Evolutionary conservation across 2,113 vertebrate species (phyloP).

Genomic region (Proteles cristata): DNA sequence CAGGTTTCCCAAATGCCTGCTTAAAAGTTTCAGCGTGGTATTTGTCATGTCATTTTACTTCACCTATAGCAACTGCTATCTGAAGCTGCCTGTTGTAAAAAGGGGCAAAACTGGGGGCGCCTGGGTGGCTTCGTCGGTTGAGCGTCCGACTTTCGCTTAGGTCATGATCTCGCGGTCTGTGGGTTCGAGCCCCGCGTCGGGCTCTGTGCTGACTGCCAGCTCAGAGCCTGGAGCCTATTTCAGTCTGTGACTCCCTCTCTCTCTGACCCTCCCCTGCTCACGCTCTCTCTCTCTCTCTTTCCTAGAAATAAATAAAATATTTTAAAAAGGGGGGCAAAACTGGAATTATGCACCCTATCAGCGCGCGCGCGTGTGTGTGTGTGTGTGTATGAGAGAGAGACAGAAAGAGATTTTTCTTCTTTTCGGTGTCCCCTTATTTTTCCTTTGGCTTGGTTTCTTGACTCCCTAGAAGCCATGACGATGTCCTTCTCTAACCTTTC

Average conservation of each 20-base stretch:
- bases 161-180: too few relatives aligned
- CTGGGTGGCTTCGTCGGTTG: too few relatives aligned
- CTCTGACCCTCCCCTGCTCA: too few relatives aligned
- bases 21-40: conserved; percentile 56
- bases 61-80: neutral
- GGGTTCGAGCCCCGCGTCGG: too few relatives aligned
- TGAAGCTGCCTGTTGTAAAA: neutral
- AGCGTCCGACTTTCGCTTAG: too few relatives aligned
- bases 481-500: neutral
- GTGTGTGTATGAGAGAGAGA: neutral
- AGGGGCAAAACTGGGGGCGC: neutral
- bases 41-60: conserved; percentile 8
- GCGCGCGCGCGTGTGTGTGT: neutral
- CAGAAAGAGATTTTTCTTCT: neutral
- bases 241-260: too few relatives aligned
- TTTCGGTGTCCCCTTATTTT: neutral
- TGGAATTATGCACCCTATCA: neutral
- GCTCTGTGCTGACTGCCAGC: too few relatives aligned
- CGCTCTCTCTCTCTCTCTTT: too few relatives aligned
- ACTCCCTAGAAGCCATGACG: neutral
- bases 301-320: too few relatives aligned
- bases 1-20: conserved; percentile 15
- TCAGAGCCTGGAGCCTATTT: too few relatives aligned
- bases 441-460: neutral
- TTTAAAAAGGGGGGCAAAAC: neutral